Evolutionary conservation across 2,888 invertebrate genomes (phyloP).

Genomic region (Drosophila histrio): DNA sequence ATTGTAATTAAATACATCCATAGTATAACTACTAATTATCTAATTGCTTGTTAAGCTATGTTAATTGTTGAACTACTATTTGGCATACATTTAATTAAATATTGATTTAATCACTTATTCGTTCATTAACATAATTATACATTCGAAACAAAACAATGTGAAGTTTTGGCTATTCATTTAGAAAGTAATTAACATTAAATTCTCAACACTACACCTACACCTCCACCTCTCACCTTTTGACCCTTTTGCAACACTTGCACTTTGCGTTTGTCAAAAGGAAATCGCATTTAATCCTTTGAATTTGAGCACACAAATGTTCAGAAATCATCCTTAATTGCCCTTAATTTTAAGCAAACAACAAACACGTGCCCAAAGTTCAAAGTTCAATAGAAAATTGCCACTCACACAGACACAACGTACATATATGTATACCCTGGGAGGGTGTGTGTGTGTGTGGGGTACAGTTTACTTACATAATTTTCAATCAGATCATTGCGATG

Average conservation of each 20-base stretch:
- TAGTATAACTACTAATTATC: neutral
- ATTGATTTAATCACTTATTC: neutral
- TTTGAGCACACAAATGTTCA: conserved; percentile 21
- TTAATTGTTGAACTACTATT: neutral
- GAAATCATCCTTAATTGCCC: conserved; percentile 37
- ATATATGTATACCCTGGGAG: neutral
- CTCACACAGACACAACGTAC: too few relatives aligned
- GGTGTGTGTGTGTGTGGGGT: neutral
- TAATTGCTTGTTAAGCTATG: neutral
- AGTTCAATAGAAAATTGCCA: conserved; percentile 30
- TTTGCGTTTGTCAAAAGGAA: conserved; percentile 15
- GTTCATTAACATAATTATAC: neutral
- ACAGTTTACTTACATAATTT: conserved; percentile 91
- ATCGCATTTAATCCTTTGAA: conserved; percentile 41
- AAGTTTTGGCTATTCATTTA: neutral
- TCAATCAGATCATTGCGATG: conserved; percentile 97
- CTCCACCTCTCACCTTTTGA: neutral
- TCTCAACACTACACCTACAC: neutral
- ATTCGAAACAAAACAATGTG: neutral
- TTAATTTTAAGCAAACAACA: conserved; percentile 52
- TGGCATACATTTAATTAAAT: neutral
- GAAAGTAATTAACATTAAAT: conserved; percentile 3
- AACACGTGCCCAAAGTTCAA: conserved; percentile 32
- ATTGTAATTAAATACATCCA: neutral
- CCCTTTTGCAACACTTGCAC: conserved; percentile 11